phyloP scores from a whole-genome alignment of 2,888 invertebrate species.

The Lomographa bimaculata region DNA sequence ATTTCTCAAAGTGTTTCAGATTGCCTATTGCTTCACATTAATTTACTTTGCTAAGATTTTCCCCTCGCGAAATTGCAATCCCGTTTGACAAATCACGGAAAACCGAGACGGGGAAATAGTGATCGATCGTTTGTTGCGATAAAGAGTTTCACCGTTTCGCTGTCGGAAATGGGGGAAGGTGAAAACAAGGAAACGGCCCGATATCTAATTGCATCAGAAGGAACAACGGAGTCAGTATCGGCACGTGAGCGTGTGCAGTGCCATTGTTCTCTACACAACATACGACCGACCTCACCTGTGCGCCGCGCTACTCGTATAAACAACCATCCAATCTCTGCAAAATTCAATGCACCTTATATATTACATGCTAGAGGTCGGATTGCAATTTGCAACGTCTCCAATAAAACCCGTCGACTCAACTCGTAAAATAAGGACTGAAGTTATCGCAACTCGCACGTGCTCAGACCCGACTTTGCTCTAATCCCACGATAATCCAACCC shows the following conservation, averaged over 20 bases:
- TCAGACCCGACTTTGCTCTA: conserved; percentile 50
- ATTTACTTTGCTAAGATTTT: conserved; percentile 41
- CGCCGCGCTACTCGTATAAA: not conserved
- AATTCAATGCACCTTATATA: conserved; percentile 14
- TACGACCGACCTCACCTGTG: conserved; percentile 3
- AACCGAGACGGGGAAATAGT: conserved; percentile 49
- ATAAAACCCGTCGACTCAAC: conserved; percentile 11
- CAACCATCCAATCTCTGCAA: conserved; percentile 4
- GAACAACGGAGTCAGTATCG: conserved; percentile 47
- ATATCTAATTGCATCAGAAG: conserved; percentile 61
- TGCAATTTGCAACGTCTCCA: conserved; percentile 17
- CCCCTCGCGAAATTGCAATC: conserved; percentile 47
- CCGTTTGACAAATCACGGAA: conserved; percentile 47
- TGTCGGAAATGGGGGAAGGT: conserved; percentile 50
- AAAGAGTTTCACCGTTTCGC: conserved; percentile 52
- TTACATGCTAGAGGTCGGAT: conserved; percentile 7
- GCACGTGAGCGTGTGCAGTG: conserved; percentile 47
- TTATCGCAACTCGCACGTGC: conserved; percentile 69
- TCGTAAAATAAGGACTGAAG: conserved; percentile 33
- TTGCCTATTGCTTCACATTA: conserved; percentile 45
- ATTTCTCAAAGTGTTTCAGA: conserved; percentile 43
- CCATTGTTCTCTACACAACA: conserved; percentile 50
- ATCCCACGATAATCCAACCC: conserved; percentile 73
- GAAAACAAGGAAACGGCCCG: conserved; percentile 58
- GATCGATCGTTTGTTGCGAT: conserved; percentile 54